Conservation (phyloP, 2,113 vertebrate species). For the Amphiprion percula region DNA sequence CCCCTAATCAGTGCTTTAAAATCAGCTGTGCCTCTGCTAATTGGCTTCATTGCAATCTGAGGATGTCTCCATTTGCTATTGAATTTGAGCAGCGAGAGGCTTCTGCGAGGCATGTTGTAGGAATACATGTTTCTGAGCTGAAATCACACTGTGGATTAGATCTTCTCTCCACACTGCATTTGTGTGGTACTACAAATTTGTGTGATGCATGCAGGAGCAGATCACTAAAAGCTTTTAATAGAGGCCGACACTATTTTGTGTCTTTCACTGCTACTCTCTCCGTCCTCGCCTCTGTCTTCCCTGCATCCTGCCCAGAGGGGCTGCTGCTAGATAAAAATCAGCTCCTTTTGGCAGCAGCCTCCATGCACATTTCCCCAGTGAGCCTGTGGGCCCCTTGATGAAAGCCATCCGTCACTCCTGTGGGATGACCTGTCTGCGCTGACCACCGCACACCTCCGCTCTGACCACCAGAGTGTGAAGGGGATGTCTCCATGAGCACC, state of each 20-base stretch:
- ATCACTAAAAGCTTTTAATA: conserved; percentile 28
- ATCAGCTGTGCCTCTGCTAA: conserved; percentile 79
- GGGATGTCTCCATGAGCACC: conserved; percentile 93
- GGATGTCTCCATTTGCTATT: conserved; percentile 79
- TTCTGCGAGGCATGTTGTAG: conserved; percentile 54
- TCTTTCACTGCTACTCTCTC: conserved; percentile 31
- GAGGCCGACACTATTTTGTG: conserved; percentile 10
- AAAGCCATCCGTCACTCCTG: conserved; percentile 94
- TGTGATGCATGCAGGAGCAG: background rate
- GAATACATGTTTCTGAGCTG: conserved; percentile 46
- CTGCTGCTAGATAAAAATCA: conserved; percentile 78
- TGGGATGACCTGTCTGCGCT: conserved; percentile 92
- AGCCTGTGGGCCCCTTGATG: conserved; percentile 89
- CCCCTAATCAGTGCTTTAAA: conserved; percentile 73
- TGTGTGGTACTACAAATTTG: conserved; percentile 12
- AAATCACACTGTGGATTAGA: conserved; percentile 30
- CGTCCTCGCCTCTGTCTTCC: conserved; percentile 28
- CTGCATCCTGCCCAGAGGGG: conserved; percentile 29
- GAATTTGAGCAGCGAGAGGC: conserved; percentile 73
- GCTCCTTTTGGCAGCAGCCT: conserved; percentile 88
- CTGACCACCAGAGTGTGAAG: conserved; percentile 92
- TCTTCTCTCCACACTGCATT: conserved; percentile 14
- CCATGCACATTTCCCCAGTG: conserved; percentile 89
- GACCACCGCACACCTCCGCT: conserved; percentile 82
- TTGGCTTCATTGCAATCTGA: conserved; percentile 81